These are phyloP conservation scores for Pavo muticus DNA, from an alignment of 2,113 vertebrate genomes.

Conservation along the genomic window DNA sequence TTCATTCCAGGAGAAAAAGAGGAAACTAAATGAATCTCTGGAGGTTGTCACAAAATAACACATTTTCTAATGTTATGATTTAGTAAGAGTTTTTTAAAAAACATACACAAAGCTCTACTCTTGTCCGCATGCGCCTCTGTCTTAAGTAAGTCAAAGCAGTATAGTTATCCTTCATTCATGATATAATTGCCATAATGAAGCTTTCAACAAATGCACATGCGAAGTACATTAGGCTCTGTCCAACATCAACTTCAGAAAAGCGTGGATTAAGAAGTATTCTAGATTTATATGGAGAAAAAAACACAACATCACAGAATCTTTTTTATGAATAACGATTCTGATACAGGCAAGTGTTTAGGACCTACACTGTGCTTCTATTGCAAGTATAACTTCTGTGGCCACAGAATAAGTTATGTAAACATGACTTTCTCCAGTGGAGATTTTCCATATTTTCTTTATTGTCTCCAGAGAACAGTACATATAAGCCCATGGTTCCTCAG, in stretches of 20 bases:
- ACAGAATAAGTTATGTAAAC: background rate
- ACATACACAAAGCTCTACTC: background rate
- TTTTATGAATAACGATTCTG: background rate
- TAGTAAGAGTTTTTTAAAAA: background rate
- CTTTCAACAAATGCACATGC: background rate
- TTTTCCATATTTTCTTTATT: background rate
- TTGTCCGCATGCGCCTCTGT: background rate
- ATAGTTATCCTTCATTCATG: background rate
- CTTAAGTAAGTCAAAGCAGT: background rate
- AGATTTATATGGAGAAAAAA: background rate
- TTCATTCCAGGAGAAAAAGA: background rate
- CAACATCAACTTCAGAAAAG: background rate
- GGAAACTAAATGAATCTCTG: background rate
- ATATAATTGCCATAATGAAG: background rate
- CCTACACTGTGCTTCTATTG: background rate
- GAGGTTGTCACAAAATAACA: background rate
- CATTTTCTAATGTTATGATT: background rate
- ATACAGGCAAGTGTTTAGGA: background rate
- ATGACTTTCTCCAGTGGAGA: background rate
- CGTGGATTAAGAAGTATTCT: background rate
- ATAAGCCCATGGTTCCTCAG: background rate
- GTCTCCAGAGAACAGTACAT: background rate
- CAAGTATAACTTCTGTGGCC: background rate
- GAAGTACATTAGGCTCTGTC: background rate
- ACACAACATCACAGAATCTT: rapidly evolving